Base-by-base conservation (phyloP, 2,113 vertebrate species). In the Myanophis thanlyinensis region DNA sequence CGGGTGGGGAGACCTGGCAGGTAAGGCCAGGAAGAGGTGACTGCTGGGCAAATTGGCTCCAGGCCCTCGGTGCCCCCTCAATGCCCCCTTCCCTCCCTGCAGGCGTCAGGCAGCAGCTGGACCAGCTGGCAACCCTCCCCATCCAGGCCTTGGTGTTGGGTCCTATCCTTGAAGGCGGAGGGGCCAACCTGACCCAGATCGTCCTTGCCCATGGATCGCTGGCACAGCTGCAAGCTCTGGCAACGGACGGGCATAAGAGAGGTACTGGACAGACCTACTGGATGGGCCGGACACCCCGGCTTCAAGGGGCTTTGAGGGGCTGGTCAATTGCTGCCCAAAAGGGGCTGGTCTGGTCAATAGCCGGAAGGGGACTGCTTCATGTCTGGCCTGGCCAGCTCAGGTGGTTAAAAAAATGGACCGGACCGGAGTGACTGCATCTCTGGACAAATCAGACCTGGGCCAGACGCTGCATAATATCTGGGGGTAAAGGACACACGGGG, bases 101-200 rank as follows among this genome's bases (percentile, higher is more conserved):
- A 92, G 92, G 92, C 1, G 88, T 92, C 30, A 92, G 73, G 6
- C 73, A 20, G 23, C 87, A 59, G 30, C 15, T 92, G 1, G 52
- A 49, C 67, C 44, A 13, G 73, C 46, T 92, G 3, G 40, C 35
- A 4, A 53, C 7, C 1, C 35, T 89, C 1, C 35, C 73, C 73
- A 49, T 85, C 88, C 92, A 92, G 67, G 92, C 67, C 22, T n/a
- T 92, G 22, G 92, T 92, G 44, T 52, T 92, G 92, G 92, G 88
- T 11, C 22, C 67, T 20, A 30, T 92, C 67, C 73, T 89, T 0
- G 46, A 44, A 40, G 52, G 88, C 0, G 10, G 48, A 30, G 2
- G 10, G 4, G 51, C 87, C 87, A 92, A 92, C 27, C 46, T 92
- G 92, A 92, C 40, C 92, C 84, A 53, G 22, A n/a, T 92, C 2